These are phyloP conservation scores for Sarcophilus harrisii DNA, from an alignment of 2,797 vertebrate genomes.

Conservation along the genomic window DNA sequence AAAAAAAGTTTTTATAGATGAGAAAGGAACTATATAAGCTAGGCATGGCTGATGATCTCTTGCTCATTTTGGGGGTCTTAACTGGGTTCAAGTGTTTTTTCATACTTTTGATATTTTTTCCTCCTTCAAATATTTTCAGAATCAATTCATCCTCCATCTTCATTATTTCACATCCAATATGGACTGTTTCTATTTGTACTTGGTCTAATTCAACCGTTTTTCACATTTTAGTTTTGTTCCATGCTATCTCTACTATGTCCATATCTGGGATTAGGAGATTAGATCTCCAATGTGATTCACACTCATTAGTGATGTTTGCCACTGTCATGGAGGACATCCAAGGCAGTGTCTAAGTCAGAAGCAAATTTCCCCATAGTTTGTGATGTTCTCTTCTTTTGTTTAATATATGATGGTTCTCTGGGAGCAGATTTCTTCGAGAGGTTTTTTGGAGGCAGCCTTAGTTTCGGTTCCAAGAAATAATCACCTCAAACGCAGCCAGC, in stretches of 20 bases:
- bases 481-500: too few species aligned
- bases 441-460: too few species aligned
- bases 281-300: background rate
- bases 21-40: background rate
- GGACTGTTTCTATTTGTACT: background rate
- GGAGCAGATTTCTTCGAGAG: too few species aligned
- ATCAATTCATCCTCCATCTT: background rate
- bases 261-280: background rate
- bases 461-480: too few species aligned
- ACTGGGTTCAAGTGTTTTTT: background rate
- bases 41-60: background rate
- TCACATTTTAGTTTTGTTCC: background rate
- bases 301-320: background rate
- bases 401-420: too few species aligned
- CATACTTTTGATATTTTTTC: background rate
- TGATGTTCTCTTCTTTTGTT: too few species aligned
- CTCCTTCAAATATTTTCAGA: background rate
- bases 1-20: background rate
- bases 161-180: background rate
- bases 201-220: background rate
- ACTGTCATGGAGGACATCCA: background rate
- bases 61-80: background rate
- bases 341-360: background rate
- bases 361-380: background rate
- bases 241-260: background rate